A percentile compares a stretch with the other conserved stretches of the same genome.
These are phyloP conservation scores for Pelobates fuscus DNA, from an alignment of 2,113 vertebrate species.

Conservation along the genomic window DNA sequence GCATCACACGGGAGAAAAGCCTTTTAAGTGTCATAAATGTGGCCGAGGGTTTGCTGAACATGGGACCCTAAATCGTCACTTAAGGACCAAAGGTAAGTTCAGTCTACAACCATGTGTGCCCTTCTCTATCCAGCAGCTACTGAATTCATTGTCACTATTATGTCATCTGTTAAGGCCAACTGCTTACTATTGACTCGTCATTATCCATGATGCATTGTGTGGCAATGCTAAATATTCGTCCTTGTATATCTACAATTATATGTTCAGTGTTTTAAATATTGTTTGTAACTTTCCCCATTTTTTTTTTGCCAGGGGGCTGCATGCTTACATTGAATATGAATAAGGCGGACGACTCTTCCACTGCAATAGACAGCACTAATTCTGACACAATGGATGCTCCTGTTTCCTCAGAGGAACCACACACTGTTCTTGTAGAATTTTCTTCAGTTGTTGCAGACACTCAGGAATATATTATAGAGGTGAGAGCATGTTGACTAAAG, in stretches of 20 bases:
- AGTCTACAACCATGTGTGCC: no score
- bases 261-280: no score
- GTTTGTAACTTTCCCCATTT: neutral
- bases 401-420: constrained; percentile 84
- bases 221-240: no score
- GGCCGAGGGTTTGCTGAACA: constrained; percentile 92
- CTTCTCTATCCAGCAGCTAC: no score
- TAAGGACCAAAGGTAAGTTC: constrained; percentile 88
- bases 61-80: constrained; percentile 90
- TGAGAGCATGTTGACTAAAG: constrained; percentile 51
- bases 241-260: no score
- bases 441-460: constrained; percentile 95
- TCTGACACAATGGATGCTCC: constrained; percentile 71
- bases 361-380: constrained; percentile 67
- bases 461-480: constrained; percentile 98
- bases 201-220: no score
- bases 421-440: constrained; percentile 92
- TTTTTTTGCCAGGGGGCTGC: neutral
- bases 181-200: no score
- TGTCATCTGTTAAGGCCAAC: no score
- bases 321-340: constrained; percentile 3
- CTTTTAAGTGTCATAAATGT: constrained; percentile 91
- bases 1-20: constrained; percentile 95
- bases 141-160: neutral
- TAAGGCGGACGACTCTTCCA: neutral